Evolutionary conservation across 2,113 vertebrate species (phyloP).

Genomic region (Catharus fuscescens): DNA sequence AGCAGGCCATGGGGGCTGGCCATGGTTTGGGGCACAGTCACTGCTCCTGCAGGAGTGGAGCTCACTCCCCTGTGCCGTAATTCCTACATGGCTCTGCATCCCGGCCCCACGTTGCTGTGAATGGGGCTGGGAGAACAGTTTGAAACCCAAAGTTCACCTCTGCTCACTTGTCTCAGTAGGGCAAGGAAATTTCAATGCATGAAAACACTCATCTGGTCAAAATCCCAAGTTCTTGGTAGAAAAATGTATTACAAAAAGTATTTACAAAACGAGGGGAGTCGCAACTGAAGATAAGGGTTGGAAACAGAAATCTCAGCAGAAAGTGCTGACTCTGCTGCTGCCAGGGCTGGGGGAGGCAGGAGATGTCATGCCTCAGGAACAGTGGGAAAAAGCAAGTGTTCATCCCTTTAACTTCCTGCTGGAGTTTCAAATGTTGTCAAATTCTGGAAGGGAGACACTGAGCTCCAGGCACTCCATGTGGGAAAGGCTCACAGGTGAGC

Average conservation of each 20-base stretch:
- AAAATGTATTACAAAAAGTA: neutral
- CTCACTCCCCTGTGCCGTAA: accelerated
- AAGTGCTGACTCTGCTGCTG: neutral
- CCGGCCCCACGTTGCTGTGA: accelerated
- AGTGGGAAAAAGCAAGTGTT: neutral
- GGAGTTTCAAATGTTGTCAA: neutral
- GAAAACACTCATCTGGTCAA: neutral
- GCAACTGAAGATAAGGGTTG: neutral
- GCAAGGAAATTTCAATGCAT: neutral
- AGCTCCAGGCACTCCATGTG: neutral
- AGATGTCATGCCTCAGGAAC: accelerated
- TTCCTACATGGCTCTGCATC: neutral
- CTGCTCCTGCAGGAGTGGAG: neutral
- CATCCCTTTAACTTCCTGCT: neutral
- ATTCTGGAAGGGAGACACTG: neutral
- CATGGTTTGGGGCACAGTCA: neutral
- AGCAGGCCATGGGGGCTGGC: neutral
- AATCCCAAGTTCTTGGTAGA: neutral
- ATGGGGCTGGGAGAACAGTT: accelerated
- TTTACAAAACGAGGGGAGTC: neutral
- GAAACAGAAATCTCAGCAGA: neutral
- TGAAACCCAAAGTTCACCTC: neutral
- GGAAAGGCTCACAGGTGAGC: neutral
- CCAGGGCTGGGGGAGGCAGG: neutral
- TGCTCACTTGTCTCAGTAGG: accelerated